Evolutionary conservation across 37 sponge, comb jelly and placozoan species (phyloP), one percentile per base, ranked within the genome.

Genomic region (Oscarella lobularis): DNA sequence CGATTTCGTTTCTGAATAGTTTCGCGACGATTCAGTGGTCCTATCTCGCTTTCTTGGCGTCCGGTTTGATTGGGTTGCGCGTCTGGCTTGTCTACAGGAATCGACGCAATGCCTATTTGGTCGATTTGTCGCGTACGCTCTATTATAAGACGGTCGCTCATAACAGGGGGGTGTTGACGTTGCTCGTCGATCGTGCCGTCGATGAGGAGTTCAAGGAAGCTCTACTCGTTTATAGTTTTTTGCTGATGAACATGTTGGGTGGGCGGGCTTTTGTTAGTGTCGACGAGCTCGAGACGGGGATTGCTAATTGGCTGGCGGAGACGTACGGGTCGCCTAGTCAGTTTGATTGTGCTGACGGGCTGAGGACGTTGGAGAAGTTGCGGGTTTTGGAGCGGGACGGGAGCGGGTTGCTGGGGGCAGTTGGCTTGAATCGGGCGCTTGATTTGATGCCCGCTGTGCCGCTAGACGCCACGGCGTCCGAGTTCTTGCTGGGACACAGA

Each of bases 171-270:
- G 93, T 92, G 1, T 71, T 92, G 36, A 77, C 93, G 0, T 67
- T 87, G 27, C 75, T 92, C 2, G 37, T 79, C 14, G 96, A 95
- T 66, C 33, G 93, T 74, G 93, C 93, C 5, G 81, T 77, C 36
- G 93, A 95, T 65, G 93, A 92, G 71, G 81, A 84, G 66, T 80
- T 88, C 68, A 95, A 95, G 72, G 90, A 95, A 40, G 81, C 84
- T 36, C 34, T 95, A 0, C 82, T 95, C 4, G 89, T 87, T 0
- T 95, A 95, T 71, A 36, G 48, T 0, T 91, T 91, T 73, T 72
- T 91, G 1, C 73, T 95, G 36, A 74, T 80, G 5, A 74, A 5
- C 31, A 66, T 2, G 30, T 40, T 35, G 3, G 6, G 20, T 76
- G 3, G 14, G 2, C 29, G 3, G 5, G 30, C 27, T 68, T 5